Evolutionary conservation across 2,797 vertebrate genomes (phyloP).

Genomic region (Caiman crocodilus): DNA sequence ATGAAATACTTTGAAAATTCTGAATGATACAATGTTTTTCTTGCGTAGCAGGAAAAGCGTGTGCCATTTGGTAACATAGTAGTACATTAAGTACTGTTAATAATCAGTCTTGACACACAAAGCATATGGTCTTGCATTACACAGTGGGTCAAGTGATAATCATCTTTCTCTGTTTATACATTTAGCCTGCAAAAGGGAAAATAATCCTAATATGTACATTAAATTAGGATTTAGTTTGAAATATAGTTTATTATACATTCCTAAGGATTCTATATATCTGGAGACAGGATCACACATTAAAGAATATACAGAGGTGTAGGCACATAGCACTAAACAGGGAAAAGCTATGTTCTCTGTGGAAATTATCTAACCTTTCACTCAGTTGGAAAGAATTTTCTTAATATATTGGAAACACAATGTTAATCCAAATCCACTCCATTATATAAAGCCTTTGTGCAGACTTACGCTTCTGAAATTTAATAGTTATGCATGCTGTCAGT

Average conservation of each 20-base stretch:
- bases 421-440: neutral
- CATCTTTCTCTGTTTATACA: neutral
- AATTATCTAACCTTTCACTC: neutral
- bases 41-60: conserved; percentile 43
- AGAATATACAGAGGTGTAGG: neutral
- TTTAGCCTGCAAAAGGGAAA: neutral
- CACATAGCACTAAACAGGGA: neutral
- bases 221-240: neutral
- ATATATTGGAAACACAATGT: neutral
- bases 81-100: conserved; percentile 63
- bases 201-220: neutral
- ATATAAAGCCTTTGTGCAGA: neutral
- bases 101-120: conserved; percentile 51
- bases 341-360: neutral
- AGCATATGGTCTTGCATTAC: conserved; percentile 50
- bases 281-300: neutral
- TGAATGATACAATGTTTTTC: conserved; percentile 20
- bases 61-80: conserved; percentile 67
- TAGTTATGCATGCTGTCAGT: neutral
- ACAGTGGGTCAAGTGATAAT: conserved; percentile 5
- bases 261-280: neutral
- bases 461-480: neutral
- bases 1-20: conserved; percentile 48
- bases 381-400: neutral
- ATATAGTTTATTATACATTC: neutral